Conservation (phyloP, 2,888 invertebrate genomes). For the Tenthredo distinguenda region DNA sequence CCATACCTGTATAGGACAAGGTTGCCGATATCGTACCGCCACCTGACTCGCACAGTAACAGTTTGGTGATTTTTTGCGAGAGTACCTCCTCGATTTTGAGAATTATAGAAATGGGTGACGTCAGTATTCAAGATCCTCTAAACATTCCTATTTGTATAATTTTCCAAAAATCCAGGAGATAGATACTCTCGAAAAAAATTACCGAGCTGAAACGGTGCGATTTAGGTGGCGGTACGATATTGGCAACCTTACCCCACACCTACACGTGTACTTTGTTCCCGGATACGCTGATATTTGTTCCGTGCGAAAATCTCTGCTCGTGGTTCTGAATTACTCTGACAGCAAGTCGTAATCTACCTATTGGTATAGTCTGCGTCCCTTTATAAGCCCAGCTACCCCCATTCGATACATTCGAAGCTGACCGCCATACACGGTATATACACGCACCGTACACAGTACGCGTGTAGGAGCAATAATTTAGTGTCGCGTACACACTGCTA, state of each 20-base stretch:
- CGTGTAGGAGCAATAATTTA: slow-evolving; percentile 34
- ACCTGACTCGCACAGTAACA: too few species aligned
- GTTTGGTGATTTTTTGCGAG: too few species aligned
- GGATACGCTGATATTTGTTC: slow-evolving; percentile 33
- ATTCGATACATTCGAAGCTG: slow-evolving; percentile 26
- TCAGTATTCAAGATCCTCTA: too few species aligned
- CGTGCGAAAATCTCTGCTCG: slow-evolving; percentile 19
- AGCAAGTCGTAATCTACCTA: slow-evolving; percentile 36
- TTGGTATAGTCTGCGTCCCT: slow-evolving; percentile 35
- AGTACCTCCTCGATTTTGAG: too few species aligned
- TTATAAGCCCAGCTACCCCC: slow-evolving; percentile 24
- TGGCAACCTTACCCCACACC: not conserved
- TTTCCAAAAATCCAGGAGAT: too few species aligned
- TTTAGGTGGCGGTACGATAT: too few species aligned
- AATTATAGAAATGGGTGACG: too few species aligned
- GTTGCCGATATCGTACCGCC: too few species aligned
- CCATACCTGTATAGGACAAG: not conserved
- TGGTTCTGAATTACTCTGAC: slow-evolving; percentile 22
- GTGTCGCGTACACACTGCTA: not conserved
- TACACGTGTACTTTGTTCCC: not conserved
- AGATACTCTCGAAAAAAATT: too few species aligned
- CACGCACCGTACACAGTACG: slow-evolving; percentile 18
- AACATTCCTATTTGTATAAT: too few species aligned
- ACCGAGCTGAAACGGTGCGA: too few species aligned
- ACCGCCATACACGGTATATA: slow-evolving; percentile 14